These are phyloP conservation scores for Camponotus floridanus DNA, from an alignment of 1,140 invertebrate species.

Conservation along the genomic window DNA sequence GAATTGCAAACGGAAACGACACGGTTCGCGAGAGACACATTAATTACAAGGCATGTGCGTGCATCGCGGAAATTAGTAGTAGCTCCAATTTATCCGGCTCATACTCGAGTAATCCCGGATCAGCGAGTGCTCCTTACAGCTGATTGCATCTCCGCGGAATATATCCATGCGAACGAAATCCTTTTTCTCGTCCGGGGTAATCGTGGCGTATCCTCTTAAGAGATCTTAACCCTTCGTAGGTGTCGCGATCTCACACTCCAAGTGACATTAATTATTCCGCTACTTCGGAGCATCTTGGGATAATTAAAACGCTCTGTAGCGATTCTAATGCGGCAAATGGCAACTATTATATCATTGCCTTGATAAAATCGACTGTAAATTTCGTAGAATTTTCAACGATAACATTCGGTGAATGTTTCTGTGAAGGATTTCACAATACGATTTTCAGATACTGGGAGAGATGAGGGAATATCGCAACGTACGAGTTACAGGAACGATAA, in stretches of 20 bases:
- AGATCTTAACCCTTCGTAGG: not conserved
- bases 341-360: not conserved
- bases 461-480: not conserved
- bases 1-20: conserved; percentile 41
- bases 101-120: conserved; percentile 35
- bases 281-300: not conserved
- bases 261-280: not conserved
- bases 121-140: conserved; percentile 1
- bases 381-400: too few species aligned
- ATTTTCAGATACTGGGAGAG: not conserved
- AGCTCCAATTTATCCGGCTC: not conserved
- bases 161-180: not conserved
- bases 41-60: conserved; percentile 43
- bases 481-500: not conserved
- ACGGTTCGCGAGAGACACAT: conserved; percentile 24
- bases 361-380: not conserved
- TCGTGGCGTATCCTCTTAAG: not conserved
- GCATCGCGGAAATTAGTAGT: conserved; percentile 53
- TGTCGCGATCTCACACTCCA: not conserved
- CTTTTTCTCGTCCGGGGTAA: conserved; percentile 12
- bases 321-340: not conserved
- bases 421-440: not conserved
- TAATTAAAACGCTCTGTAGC: not conserved
- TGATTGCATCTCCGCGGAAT: conserved; percentile 46
- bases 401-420: not conserved